These are phyloP conservation scores for Euphonia xanthogaster DNA, from an alignment of 2,797 vertebrate genomes.

Conservation along the genomic window DNA sequence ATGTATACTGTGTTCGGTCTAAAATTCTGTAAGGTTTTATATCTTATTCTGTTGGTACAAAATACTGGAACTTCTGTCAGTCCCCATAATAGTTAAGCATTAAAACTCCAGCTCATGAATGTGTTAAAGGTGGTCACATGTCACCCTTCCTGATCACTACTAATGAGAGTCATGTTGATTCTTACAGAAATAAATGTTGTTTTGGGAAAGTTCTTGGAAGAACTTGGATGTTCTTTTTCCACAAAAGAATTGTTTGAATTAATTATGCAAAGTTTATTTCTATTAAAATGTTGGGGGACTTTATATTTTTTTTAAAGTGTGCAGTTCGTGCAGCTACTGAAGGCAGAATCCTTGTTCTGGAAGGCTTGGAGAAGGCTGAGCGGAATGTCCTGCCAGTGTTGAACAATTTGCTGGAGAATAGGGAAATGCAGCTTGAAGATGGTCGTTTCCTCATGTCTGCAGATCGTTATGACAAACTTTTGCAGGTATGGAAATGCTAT, in stretches of 20 bases:
- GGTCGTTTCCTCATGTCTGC: slow-evolving; percentile 96
- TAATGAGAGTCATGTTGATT: not conserved
- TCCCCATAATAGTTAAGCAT: not conserved
- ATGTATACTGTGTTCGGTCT: not conserved
- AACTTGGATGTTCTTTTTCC: not conserved
- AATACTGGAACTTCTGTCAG: not conserved
- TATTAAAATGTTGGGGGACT: not conserved
- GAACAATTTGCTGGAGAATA: slow-evolving; percentile 96
- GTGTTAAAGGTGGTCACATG: not conserved
- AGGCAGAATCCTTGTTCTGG: slow-evolving; percentile 91
- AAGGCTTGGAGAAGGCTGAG: slow-evolving; percentile 96
- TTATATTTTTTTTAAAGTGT: slow-evolving; percentile 75
- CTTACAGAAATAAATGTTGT: not conserved
- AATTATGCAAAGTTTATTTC: not conserved
- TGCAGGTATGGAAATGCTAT: slow-evolving; percentile 79
- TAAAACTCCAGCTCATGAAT: not conserved
- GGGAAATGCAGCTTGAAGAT: slow-evolving; percentile 98
- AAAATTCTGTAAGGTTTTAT: not conserved
- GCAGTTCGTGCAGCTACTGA: slow-evolving; percentile 93
- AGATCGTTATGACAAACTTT: slow-evolving; percentile 92
- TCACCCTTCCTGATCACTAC: not conserved
- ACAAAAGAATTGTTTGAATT: not conserved
- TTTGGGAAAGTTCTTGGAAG: not conserved
- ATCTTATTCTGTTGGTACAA: not conserved
- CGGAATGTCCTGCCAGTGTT: slow-evolving; percentile 93